Conservation (phyloP, 30 jellyfish, hydroid and myxozoan genomes). For the Cassiopea xamachana region DNA sequence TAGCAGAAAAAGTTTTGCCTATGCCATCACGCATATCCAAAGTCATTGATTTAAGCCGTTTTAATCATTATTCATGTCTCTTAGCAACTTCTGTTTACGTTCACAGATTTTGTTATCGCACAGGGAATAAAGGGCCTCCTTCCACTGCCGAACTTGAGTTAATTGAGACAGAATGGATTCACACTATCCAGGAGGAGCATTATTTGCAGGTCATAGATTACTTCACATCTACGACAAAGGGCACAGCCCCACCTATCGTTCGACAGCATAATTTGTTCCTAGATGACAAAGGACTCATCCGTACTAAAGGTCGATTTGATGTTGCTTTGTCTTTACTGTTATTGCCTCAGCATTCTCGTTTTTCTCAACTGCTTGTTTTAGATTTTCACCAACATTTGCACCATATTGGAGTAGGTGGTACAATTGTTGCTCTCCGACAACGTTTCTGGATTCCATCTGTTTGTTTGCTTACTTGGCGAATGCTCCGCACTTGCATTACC, state of each 20-base stretch:
- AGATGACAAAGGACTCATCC: slow-evolving; percentile 32
- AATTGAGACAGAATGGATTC: slow-evolving; percentile 26
- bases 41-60: slow-evolving; percentile 6
- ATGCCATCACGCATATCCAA: slow-evolving; percentile 1
- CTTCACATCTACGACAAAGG: slow-evolving; percentile 4
- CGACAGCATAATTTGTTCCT: slow-evolving; percentile 25
- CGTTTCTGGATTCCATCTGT: slow-evolving; percentile 53
- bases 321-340: slow-evolving; percentile 18
- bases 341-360: slow-evolving; percentile 37
- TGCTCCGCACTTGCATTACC: slow-evolving; percentile 11
- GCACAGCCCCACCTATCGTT: slow-evolving; percentile 41
- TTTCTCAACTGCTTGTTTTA: slow-evolving; percentile 15
- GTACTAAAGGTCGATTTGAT: slow-evolving; percentile 32
- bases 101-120: slow-evolving; percentile 25
- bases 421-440: slow-evolving; percentile 36
- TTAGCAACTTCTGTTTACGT: slow-evolving; percentile 28
- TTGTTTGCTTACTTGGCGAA: slow-evolving; percentile 33
- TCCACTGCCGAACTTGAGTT: slow-evolving; percentile 12
- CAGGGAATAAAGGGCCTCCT: slow-evolving; percentile 28
- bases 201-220: slow-evolving; percentile 12
- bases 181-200: neutral
- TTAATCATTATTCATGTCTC: slow-evolving; percentile 19
- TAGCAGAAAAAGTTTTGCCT: slow-evolving; percentile 18
- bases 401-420: slow-evolving; percentile 47
- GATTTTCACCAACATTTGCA: slow-evolving; percentile 13